Evolutionary conservation across 1,140 invertebrate species (phyloP).

Genomic region (Leucophenga varia): DNA sequence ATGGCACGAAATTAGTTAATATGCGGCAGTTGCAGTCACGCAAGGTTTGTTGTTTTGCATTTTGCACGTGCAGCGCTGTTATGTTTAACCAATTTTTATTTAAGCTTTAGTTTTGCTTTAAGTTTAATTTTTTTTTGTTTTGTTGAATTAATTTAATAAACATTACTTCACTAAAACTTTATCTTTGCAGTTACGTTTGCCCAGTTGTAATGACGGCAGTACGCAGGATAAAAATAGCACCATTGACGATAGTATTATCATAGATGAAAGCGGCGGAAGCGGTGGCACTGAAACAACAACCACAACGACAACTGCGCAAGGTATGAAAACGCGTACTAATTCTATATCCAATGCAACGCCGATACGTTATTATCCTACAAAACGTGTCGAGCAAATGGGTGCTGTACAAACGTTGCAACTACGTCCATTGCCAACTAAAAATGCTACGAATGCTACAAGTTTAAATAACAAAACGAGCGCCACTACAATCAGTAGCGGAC

Average conservation of each 20-base stretch:
- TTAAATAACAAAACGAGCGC: constrained; percentile 23
- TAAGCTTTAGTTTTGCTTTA: not conserved
- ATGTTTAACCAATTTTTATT: not conserved
- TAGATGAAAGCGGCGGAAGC: not conserved
- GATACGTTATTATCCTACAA: no score
- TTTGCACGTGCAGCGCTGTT: not conserved
- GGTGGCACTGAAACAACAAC: not conserved
- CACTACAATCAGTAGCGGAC: constrained; percentile 8
- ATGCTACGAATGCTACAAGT: constrained; percentile 2
- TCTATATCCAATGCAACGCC: no score
- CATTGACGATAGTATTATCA: not conserved
- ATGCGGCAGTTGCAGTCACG: constrained; percentile 39
- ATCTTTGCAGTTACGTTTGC: not conserved
- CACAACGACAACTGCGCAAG: constrained; percentile 16
- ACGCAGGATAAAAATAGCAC: not conserved
- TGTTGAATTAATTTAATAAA: no score
- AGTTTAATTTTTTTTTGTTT: not conserved
- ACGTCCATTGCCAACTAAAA: constrained; percentile 21
- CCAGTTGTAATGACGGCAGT: constrained; percentile 31
- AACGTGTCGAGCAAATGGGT: constrained; percentile 27
- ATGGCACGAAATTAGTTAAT: constrained; percentile 41
- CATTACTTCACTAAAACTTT: no score
- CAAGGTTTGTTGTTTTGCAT: constrained; percentile 33
- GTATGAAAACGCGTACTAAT: no score
- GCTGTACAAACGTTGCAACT: constrained; percentile 41